Conservation (phyloP, 2,888 invertebrate species). For the Cheilosia pagana region DNA sequence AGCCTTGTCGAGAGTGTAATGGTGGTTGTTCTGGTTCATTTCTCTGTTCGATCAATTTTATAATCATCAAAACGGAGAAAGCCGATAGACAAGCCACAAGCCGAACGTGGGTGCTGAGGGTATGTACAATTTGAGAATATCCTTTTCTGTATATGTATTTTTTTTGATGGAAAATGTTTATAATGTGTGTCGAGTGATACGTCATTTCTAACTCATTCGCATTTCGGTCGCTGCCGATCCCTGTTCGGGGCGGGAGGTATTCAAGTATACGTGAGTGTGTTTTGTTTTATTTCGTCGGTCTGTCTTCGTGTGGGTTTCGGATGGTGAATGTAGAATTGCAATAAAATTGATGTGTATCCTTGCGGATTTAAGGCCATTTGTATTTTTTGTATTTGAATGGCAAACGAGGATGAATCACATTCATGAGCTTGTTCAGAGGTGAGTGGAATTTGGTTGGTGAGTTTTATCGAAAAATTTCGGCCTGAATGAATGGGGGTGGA, state of each 20-base stretch:
- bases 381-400: conserved; percentile 15
- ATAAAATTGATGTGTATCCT: conserved; percentile 56
- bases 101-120: conserved; percentile 36
- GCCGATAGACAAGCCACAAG: conserved; percentile 44
- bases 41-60: conserved; percentile 41
- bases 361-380: conserved; percentile 56
- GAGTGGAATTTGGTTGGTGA: conserved; percentile 28
- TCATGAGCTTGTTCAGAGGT: conserved; percentile 58
- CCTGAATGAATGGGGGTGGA: not conserved
- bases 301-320: conserved; percentile 7
- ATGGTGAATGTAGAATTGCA: conserved; percentile 36
- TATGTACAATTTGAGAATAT: conserved; percentile 45
- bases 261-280: conserved; percentile 10
- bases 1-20: conserved; percentile 34
- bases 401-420: conserved; percentile 55
- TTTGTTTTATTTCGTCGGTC: conserved; percentile 12
- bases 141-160: conserved; percentile 41
- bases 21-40: conserved; percentile 36
- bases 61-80: conserved; percentile 24
- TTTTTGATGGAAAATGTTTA: conserved; percentile 33
- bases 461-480: conserved; percentile 15
- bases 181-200: conserved; percentile 73
- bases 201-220: conserved; percentile 57
- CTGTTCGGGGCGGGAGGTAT: not conserved
- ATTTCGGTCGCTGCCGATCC: not conserved